Evolutionary conservation across 2,797 vertebrate species (phyloP).

Genomic region (Sarcoramphus papa): DNA sequence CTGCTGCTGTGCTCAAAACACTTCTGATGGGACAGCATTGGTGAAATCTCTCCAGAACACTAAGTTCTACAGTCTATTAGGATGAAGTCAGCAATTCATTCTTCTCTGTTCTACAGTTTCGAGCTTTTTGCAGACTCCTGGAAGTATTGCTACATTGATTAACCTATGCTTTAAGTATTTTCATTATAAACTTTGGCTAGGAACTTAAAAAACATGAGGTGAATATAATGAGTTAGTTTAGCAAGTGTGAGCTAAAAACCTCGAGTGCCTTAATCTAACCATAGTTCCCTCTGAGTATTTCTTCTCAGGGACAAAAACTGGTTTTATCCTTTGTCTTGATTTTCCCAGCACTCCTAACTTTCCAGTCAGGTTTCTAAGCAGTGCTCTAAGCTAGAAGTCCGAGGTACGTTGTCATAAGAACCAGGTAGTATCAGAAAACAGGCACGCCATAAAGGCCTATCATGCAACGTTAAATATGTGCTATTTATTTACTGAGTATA

Average conservation of each 20-base stretch:
- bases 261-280: background rate
- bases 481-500: background rate
- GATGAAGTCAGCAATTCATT: background rate
- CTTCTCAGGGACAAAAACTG: background rate
- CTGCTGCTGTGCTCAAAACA: background rate
- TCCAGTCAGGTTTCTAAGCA: background rate
- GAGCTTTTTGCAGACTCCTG: background rate
- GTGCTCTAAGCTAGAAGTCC: background rate
- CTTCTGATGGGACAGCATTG: background rate
- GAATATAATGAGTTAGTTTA: background rate
- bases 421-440: background rate
- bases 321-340: background rate
- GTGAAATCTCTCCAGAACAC: background rate
- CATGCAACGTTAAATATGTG: background rate
- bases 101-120: background rate
- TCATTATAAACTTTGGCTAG: background rate
- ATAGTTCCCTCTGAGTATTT: background rate
- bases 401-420: background rate
- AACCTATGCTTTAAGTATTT: background rate
- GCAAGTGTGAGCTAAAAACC: background rate
- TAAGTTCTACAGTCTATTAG: background rate
- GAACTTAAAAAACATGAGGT: background rate
- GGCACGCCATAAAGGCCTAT: background rate
- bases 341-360: background rate
- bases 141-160: background rate